These are phyloP conservation scores for Drosophila falleni DNA, from an alignment of 2,888 invertebrate species.

Conservation along the genomic window DNA sequence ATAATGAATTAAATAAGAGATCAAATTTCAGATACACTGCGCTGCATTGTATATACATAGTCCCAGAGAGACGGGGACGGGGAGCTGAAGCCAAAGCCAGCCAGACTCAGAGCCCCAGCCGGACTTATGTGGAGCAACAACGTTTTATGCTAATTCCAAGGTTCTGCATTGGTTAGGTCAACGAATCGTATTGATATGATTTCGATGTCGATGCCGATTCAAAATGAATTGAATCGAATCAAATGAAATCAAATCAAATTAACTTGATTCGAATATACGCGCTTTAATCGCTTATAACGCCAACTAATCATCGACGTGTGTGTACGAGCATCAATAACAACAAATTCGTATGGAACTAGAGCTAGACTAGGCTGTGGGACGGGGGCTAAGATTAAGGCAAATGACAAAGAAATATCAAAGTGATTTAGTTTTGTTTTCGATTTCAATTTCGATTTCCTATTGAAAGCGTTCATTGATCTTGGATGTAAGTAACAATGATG, in stretches of 20 bases:
- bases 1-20: conserved; percentile 10
- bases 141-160: conserved; percentile 76
- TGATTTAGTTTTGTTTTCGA: conserved; percentile 34
- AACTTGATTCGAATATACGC: conserved; percentile 25
- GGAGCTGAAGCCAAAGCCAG: conserved; percentile 15
- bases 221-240: conserved; percentile 45
- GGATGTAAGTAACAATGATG: conserved; percentile 24
- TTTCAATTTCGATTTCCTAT: conserved; percentile 74
- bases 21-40: conserved; percentile 8
- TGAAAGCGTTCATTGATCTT: conserved; percentile 77
- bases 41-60: not conserved
- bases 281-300: conserved; percentile 60
- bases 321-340: conserved; percentile 26
- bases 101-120: conserved; percentile 35
- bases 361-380: conserved; percentile 4
- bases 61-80: conserved; percentile 15
- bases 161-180: conserved; percentile 78
- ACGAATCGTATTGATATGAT: conserved; percentile 66
- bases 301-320: conserved; percentile 59
- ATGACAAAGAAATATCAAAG: conserved; percentile 41
- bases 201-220: conserved; percentile 18
- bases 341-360: conserved; percentile 28
- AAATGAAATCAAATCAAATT: conserved; percentile 29
- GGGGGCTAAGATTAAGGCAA: conserved; percentile 9
- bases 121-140: conserved; percentile 68